Evolutionary conservation across 2,797 vertebrate species (phyloP), one percentile per base, ranked within the genome.

Genomic region (Alfaro cultratus): DNA sequence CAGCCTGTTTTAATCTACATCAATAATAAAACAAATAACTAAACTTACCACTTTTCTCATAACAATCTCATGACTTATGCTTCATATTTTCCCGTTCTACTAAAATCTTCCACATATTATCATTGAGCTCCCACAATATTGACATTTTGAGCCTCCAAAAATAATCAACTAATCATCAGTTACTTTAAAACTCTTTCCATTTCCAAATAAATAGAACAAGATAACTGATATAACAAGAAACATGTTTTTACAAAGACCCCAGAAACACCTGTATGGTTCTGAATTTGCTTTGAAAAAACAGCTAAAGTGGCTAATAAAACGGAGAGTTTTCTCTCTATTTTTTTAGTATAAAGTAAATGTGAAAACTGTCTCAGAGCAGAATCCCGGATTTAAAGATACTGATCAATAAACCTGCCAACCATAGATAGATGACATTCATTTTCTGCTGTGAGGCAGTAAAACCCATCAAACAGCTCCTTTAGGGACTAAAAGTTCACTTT

Each of bases 391-490:
- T 82, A 39, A 9, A 57, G 84, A 77, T 73, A 73, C 49, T 57
- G 83, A 91, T 90, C 85, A 85, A 92, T 86, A 91, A 83, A 29
- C 6, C 77, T 86, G 82, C 75, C 73, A 64, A 6, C 70, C 39
- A 23, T 60, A 71, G 85, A 85, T 78, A 26, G 70, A 80, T 79
- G 78, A 55, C 41, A 81, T n/a, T 83, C 49, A 85, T 85, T 77
- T 73, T 83, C 49, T 76, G 64, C 73, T 45, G 34, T 15, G 47
- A 83, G 51, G 64, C 77, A 51, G 72, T 53, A 68, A 81, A 83
- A 76, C 73, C 53, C 43, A 51, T 82, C 41, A 84, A 79, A 88
- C 82, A 81, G 57, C 26, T 76, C 62, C 80, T 81, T 88, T 57
- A 76, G 71, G 79, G 73, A 79, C 78, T 72, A 29, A 43, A 29